phyloP scores from a whole-genome alignment of 2,888 invertebrate genomes.

The Drosophila subsilvestris region DNA sequence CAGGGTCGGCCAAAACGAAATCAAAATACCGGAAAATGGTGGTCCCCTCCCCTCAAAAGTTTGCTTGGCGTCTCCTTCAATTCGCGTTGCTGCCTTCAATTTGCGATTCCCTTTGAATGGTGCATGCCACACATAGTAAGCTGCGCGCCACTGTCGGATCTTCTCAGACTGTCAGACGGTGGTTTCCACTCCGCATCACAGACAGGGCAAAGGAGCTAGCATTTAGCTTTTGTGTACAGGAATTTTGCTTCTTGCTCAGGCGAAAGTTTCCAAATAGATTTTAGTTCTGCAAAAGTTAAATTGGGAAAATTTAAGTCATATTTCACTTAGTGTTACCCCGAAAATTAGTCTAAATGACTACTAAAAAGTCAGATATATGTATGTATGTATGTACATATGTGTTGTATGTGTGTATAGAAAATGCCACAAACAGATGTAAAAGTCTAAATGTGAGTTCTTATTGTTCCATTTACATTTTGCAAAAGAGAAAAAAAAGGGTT shows the following conservation, averaged over 20 bases:
- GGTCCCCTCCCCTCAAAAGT: conserved; percentile 30
- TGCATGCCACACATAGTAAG: conserved; percentile 24
- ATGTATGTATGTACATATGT: no score
- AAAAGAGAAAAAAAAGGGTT: conserved; percentile 44
- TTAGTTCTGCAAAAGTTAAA: conserved; percentile 41
- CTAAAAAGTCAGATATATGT: conserved; percentile 1
- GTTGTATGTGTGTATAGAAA: conserved; percentile 11
- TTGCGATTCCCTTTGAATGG: conserved; percentile 44
- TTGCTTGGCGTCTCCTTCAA: conserved; percentile 48
- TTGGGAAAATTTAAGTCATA: conserved; percentile 25
- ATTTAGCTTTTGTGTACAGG: background rate
- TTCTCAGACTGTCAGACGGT: conserved; percentile 1
- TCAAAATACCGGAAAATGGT: conserved; percentile 56
- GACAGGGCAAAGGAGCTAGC: no score
- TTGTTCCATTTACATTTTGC: conserved; percentile 42
- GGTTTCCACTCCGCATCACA: background rate
- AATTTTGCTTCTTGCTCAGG: conserved; percentile 13
- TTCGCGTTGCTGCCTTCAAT: conserved; percentile 44
- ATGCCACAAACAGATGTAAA: conserved; percentile 48
- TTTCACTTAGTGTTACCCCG: conserved; percentile 12
- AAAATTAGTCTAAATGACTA: conserved; percentile 1
- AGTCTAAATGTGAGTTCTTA: conserved; percentile 47
- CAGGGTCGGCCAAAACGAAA: conserved; percentile 18
- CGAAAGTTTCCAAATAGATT: conserved; percentile 27
- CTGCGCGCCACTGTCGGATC: conserved; percentile 7